Evolutionary conservation across 1,140 invertebrate genomes (phyloP), one percentile per base, ranked within the genome.

Genomic region (Ylistrum balloti): DNA sequence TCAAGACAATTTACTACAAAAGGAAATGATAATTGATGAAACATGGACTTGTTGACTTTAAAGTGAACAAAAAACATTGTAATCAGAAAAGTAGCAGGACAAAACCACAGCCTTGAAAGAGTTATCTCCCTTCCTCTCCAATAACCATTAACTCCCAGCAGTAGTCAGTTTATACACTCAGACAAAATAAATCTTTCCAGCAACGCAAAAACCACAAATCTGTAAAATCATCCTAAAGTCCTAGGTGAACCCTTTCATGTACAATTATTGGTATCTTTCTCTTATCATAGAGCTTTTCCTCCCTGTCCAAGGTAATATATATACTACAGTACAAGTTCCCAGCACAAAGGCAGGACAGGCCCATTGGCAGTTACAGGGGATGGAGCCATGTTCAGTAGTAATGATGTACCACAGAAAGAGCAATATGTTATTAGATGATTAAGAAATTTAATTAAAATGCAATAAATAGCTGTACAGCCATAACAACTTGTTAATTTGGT

Each of bases 391-490:
- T 74, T 5, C 9, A 28, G 56, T 1, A 28, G 56, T 17, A 5
- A 74, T 1, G n/a, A 74, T 28, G 22, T 74, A n/a, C 56, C 56
- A 74, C n/a, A n/a, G 56, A n/a, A 74, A 28, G 56, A 74, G 15
- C 56, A 28, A 17, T 11, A 74, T 28, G 56, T 74, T 74, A 74
- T 74, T 74, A 74, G 56, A 74, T 74, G n/a, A 74, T 74, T 74
- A 74, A 74, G 56, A n/a, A 74, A 74, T 74, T 28, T 28, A 74
- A 74, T 74, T 74, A 74, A 74, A 74, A 74, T 74, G 56, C 56
- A 74, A 74, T 74, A 48, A 20, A 48, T 17, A 48, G 45, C 11
- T 2, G 13, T 48, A 48, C 22, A 17, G 11, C 56, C n/a, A 74
- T 28, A 74, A 28, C 56, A 74, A 28, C 9, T n/a, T 28, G 1